Evolutionary conservation across 2,888 invertebrate species (phyloP).

Genomic region (Oscheius sp.): DNA sequence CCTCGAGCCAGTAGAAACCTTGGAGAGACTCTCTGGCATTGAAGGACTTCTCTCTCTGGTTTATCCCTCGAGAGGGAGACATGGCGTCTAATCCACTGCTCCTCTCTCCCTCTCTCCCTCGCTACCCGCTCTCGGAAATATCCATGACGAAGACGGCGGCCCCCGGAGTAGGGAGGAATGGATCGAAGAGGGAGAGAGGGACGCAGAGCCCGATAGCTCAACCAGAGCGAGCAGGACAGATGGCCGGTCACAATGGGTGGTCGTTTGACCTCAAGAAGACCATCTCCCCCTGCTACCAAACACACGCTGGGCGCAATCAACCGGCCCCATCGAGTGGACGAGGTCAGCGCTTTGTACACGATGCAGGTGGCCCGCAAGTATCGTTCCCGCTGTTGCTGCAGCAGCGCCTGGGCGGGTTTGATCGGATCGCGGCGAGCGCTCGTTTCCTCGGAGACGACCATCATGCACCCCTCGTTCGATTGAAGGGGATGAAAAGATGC

Average conservation of each 20-base stretch:
- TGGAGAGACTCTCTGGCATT: too few species aligned
- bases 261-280: neutral
- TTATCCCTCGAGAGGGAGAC: constrained; percentile 26
- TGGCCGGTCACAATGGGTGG: constrained; percentile 6
- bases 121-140: constrained; percentile 10
- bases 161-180: constrained; percentile 3
- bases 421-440: constrained; percentile 14
- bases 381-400: neutral
- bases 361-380: constrained; percentile 16
- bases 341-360: constrained; percentile 27
- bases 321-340: constrained; percentile 29
- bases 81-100: constrained; percentile 29
- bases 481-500: too few species aligned
- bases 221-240: constrained; percentile 19
- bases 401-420: constrained; percentile 24
- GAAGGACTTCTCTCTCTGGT: neutral
- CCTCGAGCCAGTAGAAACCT: too few species aligned
- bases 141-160: constrained; percentile 29
- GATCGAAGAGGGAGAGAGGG: neutral
- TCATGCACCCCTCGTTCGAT: constrained; percentile 1
- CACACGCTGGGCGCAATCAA: constrained; percentile 2
- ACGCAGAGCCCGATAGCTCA: constrained; percentile 22
- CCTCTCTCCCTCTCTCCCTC: neutral
- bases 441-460: constrained; percentile 22
- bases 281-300: neutral